phyloP scores from a whole-genome alignment of 2,113 vertebrate species.

The Istiophorus platypterus region DNA sequence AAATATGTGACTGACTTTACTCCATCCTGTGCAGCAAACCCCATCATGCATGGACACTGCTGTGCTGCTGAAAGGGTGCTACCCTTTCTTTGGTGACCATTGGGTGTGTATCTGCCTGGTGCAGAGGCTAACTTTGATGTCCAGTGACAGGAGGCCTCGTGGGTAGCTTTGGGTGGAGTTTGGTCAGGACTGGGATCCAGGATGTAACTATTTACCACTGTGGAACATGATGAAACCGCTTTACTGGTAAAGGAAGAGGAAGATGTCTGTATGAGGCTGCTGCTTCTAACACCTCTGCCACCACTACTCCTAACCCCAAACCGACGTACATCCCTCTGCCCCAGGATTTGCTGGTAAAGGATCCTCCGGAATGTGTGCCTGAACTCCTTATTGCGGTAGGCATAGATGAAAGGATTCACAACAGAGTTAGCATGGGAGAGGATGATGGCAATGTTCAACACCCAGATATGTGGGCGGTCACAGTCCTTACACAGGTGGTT shows the following conservation, averaged over 20 bases:
- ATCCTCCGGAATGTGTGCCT: slow-evolving; percentile 93
- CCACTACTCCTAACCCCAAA: slow-evolving; percentile 31
- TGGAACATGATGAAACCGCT: slow-evolving; percentile 77
- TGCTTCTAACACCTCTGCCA: slow-evolving; percentile 26
- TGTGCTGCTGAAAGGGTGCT: slow-evolving; percentile 11
- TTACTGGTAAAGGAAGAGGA: slow-evolving; percentile 69
- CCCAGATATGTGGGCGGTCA: slow-evolving; percentile 84
- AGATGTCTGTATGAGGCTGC: slow-evolving; percentile 73
- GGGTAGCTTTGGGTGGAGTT: slow-evolving; percentile 29
- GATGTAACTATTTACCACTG: slow-evolving; percentile 81
- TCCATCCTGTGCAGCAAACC: slow-evolving; percentile 35
- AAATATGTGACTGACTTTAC: slow-evolving; percentile 15
- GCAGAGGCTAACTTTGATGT: slow-evolving; percentile 33
- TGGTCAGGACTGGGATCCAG: slow-evolving; percentile 73
- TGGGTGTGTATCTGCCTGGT: slow-evolving; percentile 74
- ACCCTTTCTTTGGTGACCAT: slow-evolving; percentile 75
- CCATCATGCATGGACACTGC: slow-evolving; percentile 37
- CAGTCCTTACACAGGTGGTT: slow-evolving; percentile 89
- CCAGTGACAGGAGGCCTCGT: slow-evolving; percentile 47
- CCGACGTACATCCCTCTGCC: slow-evolving; percentile 69
- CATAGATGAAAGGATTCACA: slow-evolving; percentile 97
- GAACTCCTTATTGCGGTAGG: slow-evolving; percentile 95
- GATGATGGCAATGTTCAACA: slow-evolving; percentile 94
- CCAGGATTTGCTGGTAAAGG: slow-evolving; percentile 86
- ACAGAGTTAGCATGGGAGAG: slow-evolving; percentile 96